phyloP scores from a whole-genome alignment of 1,140 invertebrate genomes.

The Tetraneura akinire region DNA sequence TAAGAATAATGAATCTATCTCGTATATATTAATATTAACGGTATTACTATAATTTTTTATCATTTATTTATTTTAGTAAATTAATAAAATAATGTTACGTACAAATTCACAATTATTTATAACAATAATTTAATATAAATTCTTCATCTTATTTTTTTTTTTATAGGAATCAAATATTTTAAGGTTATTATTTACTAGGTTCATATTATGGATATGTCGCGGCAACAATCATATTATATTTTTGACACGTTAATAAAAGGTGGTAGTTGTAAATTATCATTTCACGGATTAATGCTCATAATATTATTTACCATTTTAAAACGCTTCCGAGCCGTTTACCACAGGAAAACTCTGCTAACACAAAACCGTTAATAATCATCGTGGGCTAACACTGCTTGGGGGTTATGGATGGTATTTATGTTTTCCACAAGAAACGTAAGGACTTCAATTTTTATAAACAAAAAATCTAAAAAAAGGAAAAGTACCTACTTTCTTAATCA shows the following conservation, averaged over 20 bases:
- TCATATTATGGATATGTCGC: neutral
- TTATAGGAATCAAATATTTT: constrained; percentile 7
- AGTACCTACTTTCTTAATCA: too few relatives aligned
- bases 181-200: neutral
- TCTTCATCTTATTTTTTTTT: neutral
- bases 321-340: constrained; percentile 30
- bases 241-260: constrained; percentile 20
- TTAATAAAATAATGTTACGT: too few relatives aligned
- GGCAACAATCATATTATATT: constrained; percentile 5
- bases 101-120: too few relatives aligned
- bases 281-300: constrained; percentile 9
- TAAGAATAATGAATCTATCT: too few relatives aligned
- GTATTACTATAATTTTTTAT: too few relatives aligned
- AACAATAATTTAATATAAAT: too few relatives aligned
- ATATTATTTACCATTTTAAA: constrained; percentile 38
- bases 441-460: constrained; percentile 15
- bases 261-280: constrained; percentile 38
- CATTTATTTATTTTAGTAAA: too few relatives aligned
- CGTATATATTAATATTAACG: too few relatives aligned
- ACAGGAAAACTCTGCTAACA: constrained; percentile 11
- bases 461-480: neutral
- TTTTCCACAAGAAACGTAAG: constrained; percentile 16
- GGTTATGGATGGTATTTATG: constrained; percentile 36
- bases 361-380: constrained; percentile 31
- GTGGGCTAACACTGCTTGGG: constrained; percentile 12